These are phyloP conservation scores for Trinectes maculatus DNA, from an alignment of 2,113 vertebrate species.

Conservation along the genomic window DNA sequence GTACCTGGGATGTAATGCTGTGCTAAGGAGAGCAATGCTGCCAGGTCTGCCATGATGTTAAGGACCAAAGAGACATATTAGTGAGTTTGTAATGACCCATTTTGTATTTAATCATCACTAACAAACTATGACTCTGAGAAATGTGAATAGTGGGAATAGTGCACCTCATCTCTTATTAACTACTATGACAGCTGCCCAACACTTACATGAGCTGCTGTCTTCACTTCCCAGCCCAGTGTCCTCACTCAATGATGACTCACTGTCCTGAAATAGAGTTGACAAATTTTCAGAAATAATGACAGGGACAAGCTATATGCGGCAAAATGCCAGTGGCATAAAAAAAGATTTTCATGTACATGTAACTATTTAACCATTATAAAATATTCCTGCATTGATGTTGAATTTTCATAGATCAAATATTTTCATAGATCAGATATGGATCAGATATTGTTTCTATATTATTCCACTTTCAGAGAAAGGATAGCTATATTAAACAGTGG, in stretches of 20 bases:
- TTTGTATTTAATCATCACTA: not conserved
- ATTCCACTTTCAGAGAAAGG: too few species aligned
- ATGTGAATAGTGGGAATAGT: too few species aligned
- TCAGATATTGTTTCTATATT: too few species aligned
- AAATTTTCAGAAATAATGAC: not conserved
- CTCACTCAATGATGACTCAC: constrained; percentile 70
- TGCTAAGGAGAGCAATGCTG: constrained; percentile 78
- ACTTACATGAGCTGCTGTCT: constrained; percentile 75
- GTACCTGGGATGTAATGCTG: constrained; percentile 79
- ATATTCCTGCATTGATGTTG: too few species aligned
- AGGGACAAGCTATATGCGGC: not conserved
- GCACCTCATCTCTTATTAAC: not conserved
- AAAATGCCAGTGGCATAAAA: too few species aligned
- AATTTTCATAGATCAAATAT: too few species aligned
- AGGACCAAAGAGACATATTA: not conserved
- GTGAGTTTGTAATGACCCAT: not conserved
- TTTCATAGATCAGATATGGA: too few species aligned
- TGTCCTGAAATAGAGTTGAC: constrained; percentile 74
- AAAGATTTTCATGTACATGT: too few species aligned
- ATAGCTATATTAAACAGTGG: too few species aligned
- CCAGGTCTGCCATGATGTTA: constrained; percentile 68
- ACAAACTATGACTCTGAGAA: not conserved
- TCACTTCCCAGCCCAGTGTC: constrained; percentile 80
- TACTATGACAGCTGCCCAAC: not conserved
- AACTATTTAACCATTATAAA: too few species aligned